These are phyloP conservation scores for Ectropis crepuscularia DNA, from an alignment of 2,888 invertebrate genomes.

Conservation along the genomic window DNA sequence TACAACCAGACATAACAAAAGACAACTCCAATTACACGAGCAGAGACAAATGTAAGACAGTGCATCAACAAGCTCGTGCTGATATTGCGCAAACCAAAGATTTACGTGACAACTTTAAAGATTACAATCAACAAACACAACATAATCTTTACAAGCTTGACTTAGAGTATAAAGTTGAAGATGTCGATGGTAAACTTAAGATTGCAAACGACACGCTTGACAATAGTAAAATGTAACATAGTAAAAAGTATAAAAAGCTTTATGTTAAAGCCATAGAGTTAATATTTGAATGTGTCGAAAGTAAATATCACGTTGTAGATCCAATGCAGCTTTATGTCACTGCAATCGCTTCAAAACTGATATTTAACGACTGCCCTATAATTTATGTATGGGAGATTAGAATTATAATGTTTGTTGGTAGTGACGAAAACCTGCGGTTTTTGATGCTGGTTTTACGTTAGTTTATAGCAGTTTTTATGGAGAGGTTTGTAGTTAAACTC, in stretches of 20 bases:
- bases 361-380: conserved; percentile 75
- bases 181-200: conserved; percentile 42
- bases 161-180: conserved; percentile 45
- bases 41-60: conserved; percentile 53
- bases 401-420: conserved; percentile 68
- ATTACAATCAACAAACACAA: conserved; percentile 39
- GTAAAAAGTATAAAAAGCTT: conserved; percentile 46
- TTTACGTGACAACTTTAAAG: conserved; percentile 46
- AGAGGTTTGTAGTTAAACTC: conserved; percentile 17
- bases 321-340: conserved; percentile 71
- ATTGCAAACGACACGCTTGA: conserved; percentile 42
- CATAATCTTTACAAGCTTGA: conserved; percentile 46
- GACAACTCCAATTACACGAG: conserved; percentile 52
- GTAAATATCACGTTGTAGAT: conserved; percentile 54
- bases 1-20: conserved; percentile 43
- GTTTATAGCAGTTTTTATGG: conserved; percentile 38
- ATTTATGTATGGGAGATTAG: conserved; percentile 77
- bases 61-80: conserved; percentile 61
- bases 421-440: conserved; percentile 65
- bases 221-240: conserved; percentile 34
- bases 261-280: conserved; percentile 47
- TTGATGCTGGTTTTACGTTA: conserved; percentile 49
- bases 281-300: conserved; percentile 37
- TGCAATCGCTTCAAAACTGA: conserved; percentile 75
- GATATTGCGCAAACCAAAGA: conserved; percentile 67